A percentile compares a stretch with the other conserved stretches of the same genome.
These are phyloP conservation scores for Chironex yamaguchii DNA, from an alignment of 30 jellyfish, hydroid and myxozoan genomes.

Conservation along the genomic window DNA sequence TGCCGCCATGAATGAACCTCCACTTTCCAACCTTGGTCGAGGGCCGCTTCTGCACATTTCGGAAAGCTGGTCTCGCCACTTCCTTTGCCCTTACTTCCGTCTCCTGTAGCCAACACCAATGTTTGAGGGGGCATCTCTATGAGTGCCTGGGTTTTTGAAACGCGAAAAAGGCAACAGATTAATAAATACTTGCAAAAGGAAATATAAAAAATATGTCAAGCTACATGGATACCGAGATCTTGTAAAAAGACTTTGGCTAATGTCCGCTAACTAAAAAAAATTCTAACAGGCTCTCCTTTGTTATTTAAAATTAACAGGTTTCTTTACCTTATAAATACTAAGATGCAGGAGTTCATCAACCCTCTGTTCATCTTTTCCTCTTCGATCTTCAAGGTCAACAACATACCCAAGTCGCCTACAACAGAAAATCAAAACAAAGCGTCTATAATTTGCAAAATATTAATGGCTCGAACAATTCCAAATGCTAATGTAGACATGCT, in stretches of 20 bases:
- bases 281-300: too few relatives aligned
- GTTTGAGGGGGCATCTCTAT: slow-evolving; percentile 87
- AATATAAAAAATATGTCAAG: too few relatives aligned
- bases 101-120: slow-evolving; percentile 89
- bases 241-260: too few relatives aligned
- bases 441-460: too few relatives aligned
- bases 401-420: slow-evolving; percentile 90
- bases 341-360: slow-evolving; percentile 94
- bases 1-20: slow-evolving; percentile 95
- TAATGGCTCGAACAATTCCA: too few relatives aligned
- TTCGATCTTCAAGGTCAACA: slow-evolving; percentile 89
- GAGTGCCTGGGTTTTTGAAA: slow-evolving; percentile 90
- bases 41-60: slow-evolving; percentile 82
- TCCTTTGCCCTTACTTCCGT: slow-evolving; percentile 92
- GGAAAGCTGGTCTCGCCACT: slow-evolving; percentile 85
- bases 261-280: too few relatives aligned
- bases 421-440: too few relatives aligned
- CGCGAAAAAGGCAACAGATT: too few relatives aligned
- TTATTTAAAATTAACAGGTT: neutral
- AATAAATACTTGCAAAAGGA: too few relatives aligned
- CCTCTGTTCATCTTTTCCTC: slow-evolving; percentile 96
- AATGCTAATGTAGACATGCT: too few relatives aligned
- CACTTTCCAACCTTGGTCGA: slow-evolving; percentile 95
- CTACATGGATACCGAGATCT: too few relatives aligned
- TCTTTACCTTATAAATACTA: slow-evolving; percentile 80